Conservation (phyloP, 2,113 vertebrate genomes). For the Thryonomys swinderianus region DNA sequence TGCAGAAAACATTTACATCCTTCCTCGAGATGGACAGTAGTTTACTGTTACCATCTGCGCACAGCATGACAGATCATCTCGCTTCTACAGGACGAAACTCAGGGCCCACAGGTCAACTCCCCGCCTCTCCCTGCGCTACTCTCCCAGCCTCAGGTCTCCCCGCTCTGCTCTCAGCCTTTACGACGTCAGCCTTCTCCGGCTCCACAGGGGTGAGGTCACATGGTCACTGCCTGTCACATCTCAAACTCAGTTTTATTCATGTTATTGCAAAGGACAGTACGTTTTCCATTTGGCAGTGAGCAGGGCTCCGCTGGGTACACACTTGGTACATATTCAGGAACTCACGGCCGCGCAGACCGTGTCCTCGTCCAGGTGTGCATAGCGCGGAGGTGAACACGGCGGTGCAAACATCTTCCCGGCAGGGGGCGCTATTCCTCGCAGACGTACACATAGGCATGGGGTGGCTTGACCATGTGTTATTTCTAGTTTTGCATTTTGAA, state of each 20-base stretch:
- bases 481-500: not conserved
- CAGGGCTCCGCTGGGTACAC: accelerated
- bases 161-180: not conserved
- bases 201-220: not conserved
- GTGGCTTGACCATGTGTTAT: not conserved
- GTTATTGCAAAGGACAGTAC: no score
- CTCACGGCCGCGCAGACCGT: not conserved
- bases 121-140: accelerated
- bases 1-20: not conserved
- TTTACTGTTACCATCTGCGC: not conserved
- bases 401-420: not conserved
- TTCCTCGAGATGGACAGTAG: not conserved
- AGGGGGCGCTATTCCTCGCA: no score
- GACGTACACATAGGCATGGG: not conserved
- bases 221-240: not conserved
- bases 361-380: not conserved
- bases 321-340: no score
- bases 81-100: no score
- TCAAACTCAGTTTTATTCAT: not conserved
- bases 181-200: not conserved
- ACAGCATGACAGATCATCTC: not conserved
- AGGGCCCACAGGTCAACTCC: not conserved
- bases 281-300: not conserved
- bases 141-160: no score
- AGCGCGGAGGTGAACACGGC: not conserved